Percentiles rank a stretch among this genome's conserved stretches.
Conservation (phyloP, 2,113 vertebrate genomes). For the Regulus satrapa region DNA sequence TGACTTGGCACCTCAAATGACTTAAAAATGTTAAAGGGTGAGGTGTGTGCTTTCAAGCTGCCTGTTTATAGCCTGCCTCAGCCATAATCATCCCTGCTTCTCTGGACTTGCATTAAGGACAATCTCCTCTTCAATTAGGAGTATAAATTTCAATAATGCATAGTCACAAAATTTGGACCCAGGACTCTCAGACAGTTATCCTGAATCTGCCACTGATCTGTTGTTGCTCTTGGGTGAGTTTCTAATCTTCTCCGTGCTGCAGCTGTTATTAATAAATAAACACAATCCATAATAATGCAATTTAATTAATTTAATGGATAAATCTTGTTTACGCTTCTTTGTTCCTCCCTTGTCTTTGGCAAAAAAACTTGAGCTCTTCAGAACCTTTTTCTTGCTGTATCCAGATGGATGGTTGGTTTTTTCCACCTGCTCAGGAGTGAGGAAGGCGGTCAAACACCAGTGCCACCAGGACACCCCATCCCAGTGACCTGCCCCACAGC, state of each 20-base stretch:
- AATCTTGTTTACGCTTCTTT: constrained; percentile 24
- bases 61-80: constrained; percentile 34
- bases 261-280: constrained; percentile 43
- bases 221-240: not conserved
- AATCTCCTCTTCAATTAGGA: not conserved
- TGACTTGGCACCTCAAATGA: constrained; percentile 43
- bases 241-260: not conserved
- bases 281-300: constrained; percentile 9
- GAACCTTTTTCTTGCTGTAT: not conserved
- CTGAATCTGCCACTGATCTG: not conserved
- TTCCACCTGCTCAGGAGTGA: not conserved
- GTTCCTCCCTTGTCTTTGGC: not conserved
- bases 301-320: constrained; percentile 47
- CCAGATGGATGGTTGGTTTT: not conserved
- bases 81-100: not conserved
- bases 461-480: accelerated
- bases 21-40: constrained; percentile 37
- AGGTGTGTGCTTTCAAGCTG: not conserved
- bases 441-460: not conserved
- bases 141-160: constrained; percentile 2
- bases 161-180: not conserved
- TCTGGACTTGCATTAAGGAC: not conserved
- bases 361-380: not conserved
- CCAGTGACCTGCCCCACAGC: not conserved
- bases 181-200: not conserved